phyloP scores from a whole-genome alignment of 2,888 invertebrate species.

The Spilosoma lubricipeda region DNA sequence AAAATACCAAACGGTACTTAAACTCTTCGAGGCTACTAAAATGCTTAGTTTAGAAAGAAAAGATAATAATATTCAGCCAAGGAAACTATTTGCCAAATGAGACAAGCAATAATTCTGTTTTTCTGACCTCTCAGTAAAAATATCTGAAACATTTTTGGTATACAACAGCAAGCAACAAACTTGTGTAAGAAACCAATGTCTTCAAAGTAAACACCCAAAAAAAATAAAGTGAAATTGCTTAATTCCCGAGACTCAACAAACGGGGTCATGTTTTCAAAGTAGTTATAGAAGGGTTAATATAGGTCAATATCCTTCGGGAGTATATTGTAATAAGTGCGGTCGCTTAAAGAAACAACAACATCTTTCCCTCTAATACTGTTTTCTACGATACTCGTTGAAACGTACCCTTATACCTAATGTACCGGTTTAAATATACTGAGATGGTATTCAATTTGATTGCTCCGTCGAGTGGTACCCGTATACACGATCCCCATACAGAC shows the following conservation, averaged over 20 bases:
- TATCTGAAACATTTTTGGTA: neutral
- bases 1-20: neutral
- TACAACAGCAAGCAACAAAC: neutral
- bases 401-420: neutral
- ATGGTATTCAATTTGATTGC: neutral
- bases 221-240: slow-evolving; percentile 28
- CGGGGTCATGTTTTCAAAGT: slow-evolving; percentile 24
- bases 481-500: neutral
- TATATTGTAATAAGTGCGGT: slow-evolving; percentile 17
- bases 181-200: slow-evolving; percentile 14
- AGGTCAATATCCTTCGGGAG: slow-evolving; percentile 28
- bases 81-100: neutral
- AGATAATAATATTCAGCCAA: neutral
- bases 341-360: slow-evolving; percentile 26
- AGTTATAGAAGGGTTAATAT: slow-evolving; percentile 32
- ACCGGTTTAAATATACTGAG: slow-evolving; percentile 1
- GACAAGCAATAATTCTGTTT: slow-evolving; percentile 9
- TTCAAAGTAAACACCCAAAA: slow-evolving; percentile 15
- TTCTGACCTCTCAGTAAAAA: neutral
- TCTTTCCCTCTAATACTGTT: slow-evolving; percentile 15
- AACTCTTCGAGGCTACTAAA: neutral
- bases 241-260: slow-evolving; percentile 25
- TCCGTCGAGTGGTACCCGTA: neutral
- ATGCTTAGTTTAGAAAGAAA: neutral
- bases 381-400: neutral